Conservation (phyloP, 2,888 invertebrate genomes). For the Tetragnatha montana region DNA sequence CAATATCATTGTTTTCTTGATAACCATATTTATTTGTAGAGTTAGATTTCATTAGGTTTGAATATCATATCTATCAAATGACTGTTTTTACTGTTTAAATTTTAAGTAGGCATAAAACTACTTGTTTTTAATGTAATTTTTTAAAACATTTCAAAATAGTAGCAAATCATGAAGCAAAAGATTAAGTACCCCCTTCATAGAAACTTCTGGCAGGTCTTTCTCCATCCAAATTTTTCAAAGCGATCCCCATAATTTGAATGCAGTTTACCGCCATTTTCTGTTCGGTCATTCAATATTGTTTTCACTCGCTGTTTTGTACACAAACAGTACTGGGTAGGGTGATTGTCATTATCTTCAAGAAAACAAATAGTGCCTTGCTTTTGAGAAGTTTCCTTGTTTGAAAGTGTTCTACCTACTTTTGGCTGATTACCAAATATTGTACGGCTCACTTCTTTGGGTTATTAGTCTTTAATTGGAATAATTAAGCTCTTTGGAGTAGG, state of each 20-base stretch:
- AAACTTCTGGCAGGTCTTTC: too few relatives aligned
- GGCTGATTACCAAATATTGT: conserved; percentile 28
- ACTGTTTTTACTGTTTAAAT: not conserved
- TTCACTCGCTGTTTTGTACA: not conserved
- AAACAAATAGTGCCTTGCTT: conserved; percentile 67
- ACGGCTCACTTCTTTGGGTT: conserved; percentile 23
- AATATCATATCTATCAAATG: not conserved
- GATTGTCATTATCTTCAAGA: conserved; percentile 27
- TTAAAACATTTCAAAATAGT: too few relatives aligned
- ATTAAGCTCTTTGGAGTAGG: not conserved
- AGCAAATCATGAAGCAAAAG: too few relatives aligned
- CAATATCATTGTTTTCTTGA: not conserved
- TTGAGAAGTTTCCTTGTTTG: conserved; percentile 50
- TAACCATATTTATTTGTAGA: conserved; percentile 9
- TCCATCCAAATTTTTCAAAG: not conserved
- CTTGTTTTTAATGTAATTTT: too few relatives aligned
- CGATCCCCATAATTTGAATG: not conserved
- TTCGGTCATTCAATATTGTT: conserved; percentile 1
- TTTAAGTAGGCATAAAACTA: not conserved
- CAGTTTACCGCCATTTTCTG: not conserved
- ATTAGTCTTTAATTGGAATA: conserved; percentile 16
- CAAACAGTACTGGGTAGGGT: conserved; percentile 9
- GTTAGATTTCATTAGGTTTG: not conserved
- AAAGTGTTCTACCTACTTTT: conserved; percentile 17
- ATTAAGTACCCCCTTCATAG: too few relatives aligned